These are phyloP conservation scores for Diabrotica balteata DNA, from an alignment of 2,888 invertebrate genomes.

Conservation along the genomic window DNA sequence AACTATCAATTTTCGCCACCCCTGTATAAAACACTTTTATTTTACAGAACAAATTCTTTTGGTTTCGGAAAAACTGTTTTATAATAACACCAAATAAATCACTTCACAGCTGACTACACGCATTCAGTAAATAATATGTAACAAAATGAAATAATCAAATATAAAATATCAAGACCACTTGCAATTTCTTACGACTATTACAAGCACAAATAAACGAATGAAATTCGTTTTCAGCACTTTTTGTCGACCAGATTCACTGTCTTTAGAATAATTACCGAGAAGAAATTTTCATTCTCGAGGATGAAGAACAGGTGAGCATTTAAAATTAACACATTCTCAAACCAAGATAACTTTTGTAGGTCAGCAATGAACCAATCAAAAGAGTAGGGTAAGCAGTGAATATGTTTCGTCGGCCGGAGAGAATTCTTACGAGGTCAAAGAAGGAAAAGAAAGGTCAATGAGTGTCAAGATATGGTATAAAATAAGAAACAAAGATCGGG, in stretches of 20 bases:
- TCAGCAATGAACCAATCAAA: constrained; percentile 53
- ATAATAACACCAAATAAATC: no score
- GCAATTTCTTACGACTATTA: constrained; percentile 23
- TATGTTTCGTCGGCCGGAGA: constrained; percentile 23
- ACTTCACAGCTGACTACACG: not conserved
- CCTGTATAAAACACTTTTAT: no score
- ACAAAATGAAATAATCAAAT: constrained; percentile 10
- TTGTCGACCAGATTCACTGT: constrained; percentile 46
- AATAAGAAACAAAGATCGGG: constrained; percentile 51
- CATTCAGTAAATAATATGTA: not conserved
- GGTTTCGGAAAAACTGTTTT: no score
- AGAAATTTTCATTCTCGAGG: constrained; percentile 30
- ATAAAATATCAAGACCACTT: constrained; percentile 24
- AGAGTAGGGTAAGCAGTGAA: constrained; percentile 52
- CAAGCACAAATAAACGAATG: constrained; percentile 22
- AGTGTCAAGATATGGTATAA: constrained; percentile 54
- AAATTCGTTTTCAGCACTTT: constrained; percentile 29
- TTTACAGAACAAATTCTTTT: no score
- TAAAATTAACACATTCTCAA: constrained; percentile 37
- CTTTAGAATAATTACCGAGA: constrained; percentile 32
- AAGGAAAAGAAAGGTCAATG: constrained; percentile 56
- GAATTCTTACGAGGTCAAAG: constrained; percentile 53
- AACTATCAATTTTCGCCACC: no score
- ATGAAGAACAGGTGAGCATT: constrained; percentile 30
- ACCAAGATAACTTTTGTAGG: constrained; percentile 50